Evolutionary conservation across 2,797 vertebrate genomes (phyloP).

Genomic region (Coreius guichenoti): DNA sequence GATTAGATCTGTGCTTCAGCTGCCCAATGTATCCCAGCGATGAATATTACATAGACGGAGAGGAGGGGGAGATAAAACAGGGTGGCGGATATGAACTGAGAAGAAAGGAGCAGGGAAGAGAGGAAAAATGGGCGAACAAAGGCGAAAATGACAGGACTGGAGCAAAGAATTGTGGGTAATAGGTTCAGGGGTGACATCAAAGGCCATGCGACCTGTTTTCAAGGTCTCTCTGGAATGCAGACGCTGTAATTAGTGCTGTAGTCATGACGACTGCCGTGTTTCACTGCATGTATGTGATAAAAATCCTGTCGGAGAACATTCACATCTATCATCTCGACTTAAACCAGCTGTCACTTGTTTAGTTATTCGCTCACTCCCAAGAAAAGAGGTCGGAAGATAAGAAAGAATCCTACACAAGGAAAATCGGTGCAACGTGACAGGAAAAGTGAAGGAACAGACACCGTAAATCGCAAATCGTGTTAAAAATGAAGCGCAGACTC

Average conservation of each 20-base stretch:
- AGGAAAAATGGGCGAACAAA: neutral
- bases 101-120: neutral
- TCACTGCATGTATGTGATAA: neutral
- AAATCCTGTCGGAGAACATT: neutral
- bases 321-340: neutral
- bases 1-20: conserved; percentile 64
- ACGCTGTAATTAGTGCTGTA: conserved; percentile 3
- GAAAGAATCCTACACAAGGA: conserved; percentile 27
- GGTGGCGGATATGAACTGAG: conserved; percentile 30
- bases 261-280: neutral
- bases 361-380: conserved; percentile 1
- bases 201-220: conserved; percentile 32
- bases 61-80: conserved; percentile 38
- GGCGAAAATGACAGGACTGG: neutral
- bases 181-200: conserved; percentile 22
- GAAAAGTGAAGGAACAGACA: conserved; percentile 14
- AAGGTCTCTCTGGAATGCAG: conserved; percentile 14
- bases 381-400: conserved; percentile 41
- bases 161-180: conserved; percentile 38
- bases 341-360: neutral
- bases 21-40: conserved; percentile 57
- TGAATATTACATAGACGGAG: conserved; percentile 56
- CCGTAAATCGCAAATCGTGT: neutral
- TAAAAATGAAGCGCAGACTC: conserved; percentile 44
- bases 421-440: conserved; percentile 26